phyloP scores from a whole-genome alignment of 1,140 invertebrate species.

The Metaphire vulgaris region DNA sequence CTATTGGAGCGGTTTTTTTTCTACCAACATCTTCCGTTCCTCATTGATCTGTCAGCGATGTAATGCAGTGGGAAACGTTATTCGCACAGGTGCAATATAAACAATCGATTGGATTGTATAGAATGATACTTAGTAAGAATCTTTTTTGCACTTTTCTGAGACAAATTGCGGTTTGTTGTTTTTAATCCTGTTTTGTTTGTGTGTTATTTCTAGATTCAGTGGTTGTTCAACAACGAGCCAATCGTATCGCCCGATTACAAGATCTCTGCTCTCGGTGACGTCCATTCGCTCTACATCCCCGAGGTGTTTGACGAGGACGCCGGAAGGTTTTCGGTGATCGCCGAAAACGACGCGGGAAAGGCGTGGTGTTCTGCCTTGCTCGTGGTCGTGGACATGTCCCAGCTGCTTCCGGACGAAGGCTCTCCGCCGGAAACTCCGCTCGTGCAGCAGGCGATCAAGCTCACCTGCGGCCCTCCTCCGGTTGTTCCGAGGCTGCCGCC shows the following conservation, averaged over 20 bases:
- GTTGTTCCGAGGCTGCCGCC: background rate
- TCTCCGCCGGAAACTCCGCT: conserved; percentile 22
- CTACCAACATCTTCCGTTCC: too few species aligned
- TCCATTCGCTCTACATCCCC: conserved; percentile 60
- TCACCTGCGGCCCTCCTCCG: conserved; percentile 8
- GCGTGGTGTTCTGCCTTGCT: conserved; percentile 53
- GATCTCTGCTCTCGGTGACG: conserved; percentile 65
- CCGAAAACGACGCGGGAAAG: conserved; percentile 52
- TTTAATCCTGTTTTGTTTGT: conserved; percentile 17
- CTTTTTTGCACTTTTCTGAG: too few species aligned
- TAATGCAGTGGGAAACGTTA: too few species aligned
- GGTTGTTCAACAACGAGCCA: conserved; percentile 66
- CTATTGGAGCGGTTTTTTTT: too few species aligned
- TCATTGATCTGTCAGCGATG: too few species aligned
- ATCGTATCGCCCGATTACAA: conserved; percentile 64
- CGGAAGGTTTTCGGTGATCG: conserved; percentile 48
- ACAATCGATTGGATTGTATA: too few species aligned
- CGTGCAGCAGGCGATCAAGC: background rate
- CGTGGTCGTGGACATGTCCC: conserved; percentile 53
- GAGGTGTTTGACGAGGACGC: conserved; percentile 50
- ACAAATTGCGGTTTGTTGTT: too few species aligned
- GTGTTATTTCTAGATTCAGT: conserved; percentile 62
- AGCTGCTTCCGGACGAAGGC: conserved; percentile 11
- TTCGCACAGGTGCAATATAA: too few species aligned
- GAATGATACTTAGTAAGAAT: too few species aligned